These are phyloP conservation scores for Pelecanus crispus DNA, from an alignment of 2,113 vertebrate genomes.

Conservation along the genomic window DNA sequence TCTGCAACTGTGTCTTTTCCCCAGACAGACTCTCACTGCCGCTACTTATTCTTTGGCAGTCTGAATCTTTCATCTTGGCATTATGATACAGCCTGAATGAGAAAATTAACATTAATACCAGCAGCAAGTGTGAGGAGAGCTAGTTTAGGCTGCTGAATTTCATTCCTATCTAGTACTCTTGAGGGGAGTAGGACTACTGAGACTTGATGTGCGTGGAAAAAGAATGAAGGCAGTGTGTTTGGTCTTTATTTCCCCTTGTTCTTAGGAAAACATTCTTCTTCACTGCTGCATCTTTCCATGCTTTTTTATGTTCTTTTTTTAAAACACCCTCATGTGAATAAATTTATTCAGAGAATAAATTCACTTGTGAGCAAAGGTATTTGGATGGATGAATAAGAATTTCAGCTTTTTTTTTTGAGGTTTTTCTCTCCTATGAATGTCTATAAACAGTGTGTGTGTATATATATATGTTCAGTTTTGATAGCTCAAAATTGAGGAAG, in stretches of 20 bases:
- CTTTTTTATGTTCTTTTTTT: neutral
- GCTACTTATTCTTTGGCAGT: constrained; percentile 28
- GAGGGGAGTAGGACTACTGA: neutral
- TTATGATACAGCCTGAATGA: constrained; percentile 36
- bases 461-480: neutral
- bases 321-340: neutral
- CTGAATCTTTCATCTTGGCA: constrained; percentile 51
- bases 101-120: constrained; percentile 55
- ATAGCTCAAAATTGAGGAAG: neutral
- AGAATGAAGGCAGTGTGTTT: neutral
- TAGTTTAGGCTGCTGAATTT: constrained; percentile 28
- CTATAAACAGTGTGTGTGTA: neutral
- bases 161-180: neutral
- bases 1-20: constrained; percentile 18
- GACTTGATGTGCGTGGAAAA: neutral
- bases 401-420: neutral
- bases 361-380: neutral
- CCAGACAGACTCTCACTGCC: neutral
- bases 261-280: neutral
- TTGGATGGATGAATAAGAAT: neutral
- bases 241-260: constrained; percentile 1
- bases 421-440: neutral
- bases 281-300: neutral
- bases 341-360: neutral
- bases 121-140: neutral